phyloP scores from a whole-genome alignment of 1,140 invertebrate species.

The Temnothorax curvispinosus region DNA sequence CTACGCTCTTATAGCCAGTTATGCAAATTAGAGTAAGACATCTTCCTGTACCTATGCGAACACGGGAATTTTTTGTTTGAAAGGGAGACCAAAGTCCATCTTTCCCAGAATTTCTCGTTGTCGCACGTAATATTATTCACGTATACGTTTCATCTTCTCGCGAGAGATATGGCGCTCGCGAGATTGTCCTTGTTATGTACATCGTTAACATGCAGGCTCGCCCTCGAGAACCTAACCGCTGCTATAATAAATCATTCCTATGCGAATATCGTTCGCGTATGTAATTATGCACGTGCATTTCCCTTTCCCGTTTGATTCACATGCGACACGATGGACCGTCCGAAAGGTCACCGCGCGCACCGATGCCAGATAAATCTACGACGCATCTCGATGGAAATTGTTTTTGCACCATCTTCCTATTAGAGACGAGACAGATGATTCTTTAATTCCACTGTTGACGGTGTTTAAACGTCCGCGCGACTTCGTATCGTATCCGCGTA shows the following conservation, averaged over 20 bases:
- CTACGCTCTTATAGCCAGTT: not conserved
- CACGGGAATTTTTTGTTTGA: not conserved
- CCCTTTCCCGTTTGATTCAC: constrained; percentile 50
- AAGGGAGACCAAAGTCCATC: not conserved
- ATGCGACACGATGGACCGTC: constrained; percentile 62
- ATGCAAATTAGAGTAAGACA: constrained; percentile 11
- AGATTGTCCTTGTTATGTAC: constrained; percentile 29
- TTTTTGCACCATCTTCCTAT: constrained; percentile 21
- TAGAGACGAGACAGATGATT: not conserved
- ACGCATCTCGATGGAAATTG: not conserved
- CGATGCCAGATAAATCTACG: constrained; percentile 10
- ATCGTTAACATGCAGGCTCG: constrained; percentile 1
- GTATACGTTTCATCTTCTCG: not conserved
- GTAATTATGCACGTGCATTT: constrained; percentile 63
- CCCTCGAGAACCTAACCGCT: not conserved
- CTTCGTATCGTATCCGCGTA: not conserved
- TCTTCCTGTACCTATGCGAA: not conserved
- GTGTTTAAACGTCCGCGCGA: too few species aligned
- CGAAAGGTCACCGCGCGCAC: constrained; percentile 51
- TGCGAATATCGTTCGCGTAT: constrained; percentile 57
- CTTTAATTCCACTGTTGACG: not conserved
- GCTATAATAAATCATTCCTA: constrained; percentile 62
- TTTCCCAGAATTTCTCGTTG: not conserved
- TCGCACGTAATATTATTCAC: not conserved
- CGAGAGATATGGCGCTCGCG: not conserved